Evolutionary conservation across 2,113 vertebrate species (phyloP).

Genomic region (Laticauda laticaudata): DNA sequence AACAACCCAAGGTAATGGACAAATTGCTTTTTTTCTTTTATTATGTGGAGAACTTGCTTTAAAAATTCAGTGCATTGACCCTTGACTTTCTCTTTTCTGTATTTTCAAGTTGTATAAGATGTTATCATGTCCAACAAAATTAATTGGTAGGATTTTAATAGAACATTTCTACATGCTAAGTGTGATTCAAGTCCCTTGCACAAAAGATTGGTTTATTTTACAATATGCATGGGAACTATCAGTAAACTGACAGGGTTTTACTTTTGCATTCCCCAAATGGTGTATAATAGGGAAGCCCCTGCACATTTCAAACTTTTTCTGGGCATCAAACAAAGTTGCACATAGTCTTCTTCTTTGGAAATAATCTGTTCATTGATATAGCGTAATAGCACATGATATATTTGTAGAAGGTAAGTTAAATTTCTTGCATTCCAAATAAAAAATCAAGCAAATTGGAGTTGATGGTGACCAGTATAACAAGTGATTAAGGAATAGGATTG

Average conservation of each 20-base stretch:
- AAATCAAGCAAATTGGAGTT: not conserved
- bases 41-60: slow-evolving; percentile 26
- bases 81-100: not conserved
- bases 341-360: not conserved
- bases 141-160: not conserved
- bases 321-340: not conserved
- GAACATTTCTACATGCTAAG: not conserved
- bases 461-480: not conserved
- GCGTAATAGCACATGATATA: not conserved
- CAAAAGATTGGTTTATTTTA: not conserved
- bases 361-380: not conserved
- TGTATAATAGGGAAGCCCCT: slow-evolving; percentile 16
- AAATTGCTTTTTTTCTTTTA: not conserved
- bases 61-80: not conserved
- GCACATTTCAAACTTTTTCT: not conserved
- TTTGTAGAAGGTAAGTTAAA: not conserved
- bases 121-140: not conserved
- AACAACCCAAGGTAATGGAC: not conserved
- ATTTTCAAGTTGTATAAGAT: not conserved
- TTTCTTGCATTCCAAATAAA: not conserved
- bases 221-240: slow-evolving; percentile 21
- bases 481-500: not conserved
- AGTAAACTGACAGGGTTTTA: slow-evolving; percentile 21
- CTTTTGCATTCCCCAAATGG: not conserved
- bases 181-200: not conserved